Base-by-base conservation (phyloP, 2,797 vertebrate genomes). In the Lithobates pipiens region DNA sequence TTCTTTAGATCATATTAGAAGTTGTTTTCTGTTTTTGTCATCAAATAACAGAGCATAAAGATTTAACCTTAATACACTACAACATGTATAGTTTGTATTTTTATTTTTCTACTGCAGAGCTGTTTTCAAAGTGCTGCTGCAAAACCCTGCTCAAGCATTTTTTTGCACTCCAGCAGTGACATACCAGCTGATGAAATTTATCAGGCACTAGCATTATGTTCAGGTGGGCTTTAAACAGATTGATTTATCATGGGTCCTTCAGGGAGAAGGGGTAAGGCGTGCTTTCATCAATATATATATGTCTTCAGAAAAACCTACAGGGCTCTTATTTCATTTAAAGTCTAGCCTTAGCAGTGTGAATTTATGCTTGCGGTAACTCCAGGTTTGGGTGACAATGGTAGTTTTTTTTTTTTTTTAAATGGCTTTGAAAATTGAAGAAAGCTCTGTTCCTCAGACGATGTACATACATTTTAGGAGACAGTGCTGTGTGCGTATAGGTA, bases 261-360 rank as follows among this genome's bases (percentile, higher is more conserved):
- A 69, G 76, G 85, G 69, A 79, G 44, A 74, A 83, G 76, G 80
- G 80, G 85, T 83, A 75, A 86, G 76, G 85, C 74, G 27, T 83
- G 69, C 84, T 86, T 86, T 86, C 70, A 86, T 86, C 85, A 86
- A 86, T 86, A 86, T 86, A 61, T 23, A 86, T 86, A 87, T 87
- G 71, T 87, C 76, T 79, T 75, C 76, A 79, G 81, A 76, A 80
- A 84, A 87, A 87, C 74, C 81, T 80, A 80, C 71, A 79, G 80
- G 86, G 81, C 81, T 87, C 76, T 84, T 87, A 87, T 83, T 80
- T 86, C 85, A 83, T 86, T 84, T 71, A 87, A 80, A 83, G 76
- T 80, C 81, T 70, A 80, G 86, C 65, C 44, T 69, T 76, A 80
- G 81, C 76, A 63, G 34, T 57, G 32, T 87, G 77, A 87, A 87